Evolutionary conservation across 2,113 vertebrate species (phyloP).

Genomic region (Corythornis madagascariensis): DNA sequence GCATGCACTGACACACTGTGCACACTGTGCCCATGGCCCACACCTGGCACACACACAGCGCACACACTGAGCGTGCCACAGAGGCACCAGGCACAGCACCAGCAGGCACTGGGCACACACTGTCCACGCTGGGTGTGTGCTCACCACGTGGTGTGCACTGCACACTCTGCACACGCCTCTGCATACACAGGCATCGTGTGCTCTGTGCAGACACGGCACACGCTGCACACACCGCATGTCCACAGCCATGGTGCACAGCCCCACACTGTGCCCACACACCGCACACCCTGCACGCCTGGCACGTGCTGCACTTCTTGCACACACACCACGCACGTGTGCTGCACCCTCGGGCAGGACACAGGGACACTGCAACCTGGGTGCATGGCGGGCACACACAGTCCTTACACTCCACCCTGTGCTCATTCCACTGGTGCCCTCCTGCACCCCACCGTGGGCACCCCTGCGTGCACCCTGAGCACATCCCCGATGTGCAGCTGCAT

Average conservation of each 20-base stretch:
- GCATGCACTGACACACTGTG: neutral
- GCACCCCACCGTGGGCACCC: neutral
- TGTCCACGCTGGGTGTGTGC: neutral
- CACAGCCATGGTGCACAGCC: too few relatives aligned
- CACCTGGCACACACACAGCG: too few relatives aligned
- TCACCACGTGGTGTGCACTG: neutral
- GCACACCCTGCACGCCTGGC: neutral
- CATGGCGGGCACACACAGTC: too few relatives aligned
- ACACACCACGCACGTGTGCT: rapidly evolving
- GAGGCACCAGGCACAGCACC: neutral
- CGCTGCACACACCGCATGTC: too few relatives aligned
- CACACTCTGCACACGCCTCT: neutral
- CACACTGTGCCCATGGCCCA: too few relatives aligned
- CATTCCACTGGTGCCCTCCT: rapidly evolving
- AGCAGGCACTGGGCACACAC: neutral
- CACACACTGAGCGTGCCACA: neutral
- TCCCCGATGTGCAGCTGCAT: rapidly evolving
- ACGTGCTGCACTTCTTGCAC: neutral
- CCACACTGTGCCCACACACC: too few relatives aligned
- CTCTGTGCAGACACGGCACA: too few relatives aligned
- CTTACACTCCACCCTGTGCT: rapidly evolving
- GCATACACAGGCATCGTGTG: too few relatives aligned
- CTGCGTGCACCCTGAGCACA: too few relatives aligned
- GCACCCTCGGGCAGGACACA: rapidly evolving
- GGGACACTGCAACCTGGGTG: rapidly evolving